Evolutionary conservation across 2,888 invertebrate species (phyloP), one percentile per base, ranked within the genome.

Genomic region (Lasioglossum lativentre): DNA sequence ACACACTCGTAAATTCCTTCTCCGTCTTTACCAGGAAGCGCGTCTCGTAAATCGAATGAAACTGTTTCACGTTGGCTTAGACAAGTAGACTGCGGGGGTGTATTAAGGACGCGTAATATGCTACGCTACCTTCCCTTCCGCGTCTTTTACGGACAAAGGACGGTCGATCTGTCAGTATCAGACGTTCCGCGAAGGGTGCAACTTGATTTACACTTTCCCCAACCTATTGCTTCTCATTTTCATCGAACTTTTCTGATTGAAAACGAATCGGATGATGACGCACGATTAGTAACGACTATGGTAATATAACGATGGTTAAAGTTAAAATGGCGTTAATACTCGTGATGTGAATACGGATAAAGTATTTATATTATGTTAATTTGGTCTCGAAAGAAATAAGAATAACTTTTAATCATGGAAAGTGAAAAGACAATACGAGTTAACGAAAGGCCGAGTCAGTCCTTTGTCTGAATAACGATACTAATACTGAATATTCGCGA

Each of bases 151-250:
- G 47, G 68, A 47, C 77, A 82, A 78, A 75, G 82, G 87, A 73
- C 76, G 85, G 84, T 86, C 82, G 90, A 88, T 89, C 90, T 90
- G 91, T 89, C 91, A 82, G 79, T 38, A 76, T 52, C 90, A 91
- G 89, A 88, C 86, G 82, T 79, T 82, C 63, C 79, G 63, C 71
- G 73, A 83, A 74, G 87, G 80, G 85, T 74, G 83, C 82, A 74
- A 83, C 84, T 86, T 90, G 91, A 91, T 91, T 91, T 90, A 91
- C 90, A 80, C 88, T 73, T 81, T 68, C 47, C 38, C 76, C 72
- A 71, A 45, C 76, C 78, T 80, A 68, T 75, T 77, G 73, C 79
- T 83, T 82, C 86, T 83, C 47, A 42, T 23, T 66, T 34, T 10
- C 23, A 23, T 23, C 34, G 23, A 66, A 66, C 34, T 19, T 19